Percentiles rank a stretch among this genome's conserved stretches.
Conservation (phyloP, 2,797 vertebrate species). For the Gallinago nigripennis region DNA sequence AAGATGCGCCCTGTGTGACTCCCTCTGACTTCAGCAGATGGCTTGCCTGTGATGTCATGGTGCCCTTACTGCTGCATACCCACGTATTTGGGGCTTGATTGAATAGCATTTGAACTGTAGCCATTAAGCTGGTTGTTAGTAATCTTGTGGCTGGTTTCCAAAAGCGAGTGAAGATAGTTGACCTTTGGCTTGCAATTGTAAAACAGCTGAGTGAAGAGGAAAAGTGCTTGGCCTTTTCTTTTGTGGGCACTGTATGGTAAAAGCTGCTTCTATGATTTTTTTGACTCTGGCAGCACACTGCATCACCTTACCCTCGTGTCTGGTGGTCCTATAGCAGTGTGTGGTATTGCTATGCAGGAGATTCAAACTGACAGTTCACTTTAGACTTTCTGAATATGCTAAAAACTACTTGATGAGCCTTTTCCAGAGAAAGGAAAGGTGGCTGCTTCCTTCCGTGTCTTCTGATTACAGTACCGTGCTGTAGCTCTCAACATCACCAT, state of each 20-base stretch:
- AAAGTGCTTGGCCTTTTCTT: constrained; percentile 15
- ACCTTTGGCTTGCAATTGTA: constrained; percentile 68
- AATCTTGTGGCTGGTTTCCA: constrained; percentile 75
- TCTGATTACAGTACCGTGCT: not conserved
- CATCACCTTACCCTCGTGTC: not conserved
- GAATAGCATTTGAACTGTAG: constrained; percentile 64
- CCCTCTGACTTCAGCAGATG: constrained; percentile 58
- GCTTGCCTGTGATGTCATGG: constrained; percentile 67
- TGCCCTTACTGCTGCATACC: constrained; percentile 56
- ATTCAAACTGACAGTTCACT: not conserved
- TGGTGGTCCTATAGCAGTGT: not conserved
- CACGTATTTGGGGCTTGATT: not conserved
- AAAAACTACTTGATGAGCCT: not conserved
- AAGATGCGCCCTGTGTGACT: not conserved
- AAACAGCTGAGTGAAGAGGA: constrained; percentile 64
- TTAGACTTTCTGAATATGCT: not conserved
- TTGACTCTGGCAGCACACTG: not conserved
- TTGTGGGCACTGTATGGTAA: not conserved
- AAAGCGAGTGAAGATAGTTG: constrained; percentile 57
- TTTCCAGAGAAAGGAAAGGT: not conserved
- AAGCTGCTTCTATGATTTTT: not conserved
- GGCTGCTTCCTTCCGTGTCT: not conserved
- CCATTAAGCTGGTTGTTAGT: constrained; percentile 73
- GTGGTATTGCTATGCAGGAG: not conserved
- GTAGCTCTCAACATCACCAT: not conserved